Evolutionary conservation across 1,140 invertebrate species (phyloP).

Genomic region (Caenorhabditis brenneri): DNA sequence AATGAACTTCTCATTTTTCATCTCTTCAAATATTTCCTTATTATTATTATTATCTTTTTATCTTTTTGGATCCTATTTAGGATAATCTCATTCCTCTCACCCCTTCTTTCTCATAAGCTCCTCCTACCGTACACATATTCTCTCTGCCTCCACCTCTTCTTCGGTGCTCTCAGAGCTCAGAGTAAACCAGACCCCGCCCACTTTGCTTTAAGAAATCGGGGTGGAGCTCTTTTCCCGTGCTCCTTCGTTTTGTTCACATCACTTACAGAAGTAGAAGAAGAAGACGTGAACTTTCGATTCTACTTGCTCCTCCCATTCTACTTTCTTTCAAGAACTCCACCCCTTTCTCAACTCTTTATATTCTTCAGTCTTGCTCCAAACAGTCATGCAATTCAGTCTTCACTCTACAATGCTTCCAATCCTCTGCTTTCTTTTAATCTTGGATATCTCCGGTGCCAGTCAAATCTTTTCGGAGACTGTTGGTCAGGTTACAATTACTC

Average conservation of each 20-base stretch:
- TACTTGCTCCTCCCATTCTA: not conserved
- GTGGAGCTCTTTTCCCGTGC: conserved; percentile 4
- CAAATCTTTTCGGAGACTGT: not conserved
- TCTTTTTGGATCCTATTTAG: too few relatives aligned
- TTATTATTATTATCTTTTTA: too few relatives aligned
- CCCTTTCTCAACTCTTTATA: not conserved
- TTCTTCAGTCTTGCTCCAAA: not conserved
- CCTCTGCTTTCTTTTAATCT: not conserved
- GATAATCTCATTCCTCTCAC: not conserved
- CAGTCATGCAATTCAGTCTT: not conserved
- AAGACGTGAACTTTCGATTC: conserved; percentile 36
- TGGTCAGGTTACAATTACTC: not conserved
- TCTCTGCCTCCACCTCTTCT: not conserved
- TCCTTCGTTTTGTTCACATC: too few relatives aligned
- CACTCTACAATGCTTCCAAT: not conserved
- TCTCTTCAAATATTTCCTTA: too few relatives aligned
- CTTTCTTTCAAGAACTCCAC: too few relatives aligned
- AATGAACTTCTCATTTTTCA: too few relatives aligned
- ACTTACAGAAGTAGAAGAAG: conserved; percentile 3
- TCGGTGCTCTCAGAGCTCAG: not conserved
- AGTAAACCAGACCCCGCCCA: conserved; percentile 30
- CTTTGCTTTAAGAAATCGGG: not conserved
- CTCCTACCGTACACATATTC: not conserved
- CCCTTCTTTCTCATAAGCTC: not conserved
- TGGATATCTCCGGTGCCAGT: not conserved